Conservation (phyloP, 2,113 vertebrate species). For the Alethe diademata region DNA sequence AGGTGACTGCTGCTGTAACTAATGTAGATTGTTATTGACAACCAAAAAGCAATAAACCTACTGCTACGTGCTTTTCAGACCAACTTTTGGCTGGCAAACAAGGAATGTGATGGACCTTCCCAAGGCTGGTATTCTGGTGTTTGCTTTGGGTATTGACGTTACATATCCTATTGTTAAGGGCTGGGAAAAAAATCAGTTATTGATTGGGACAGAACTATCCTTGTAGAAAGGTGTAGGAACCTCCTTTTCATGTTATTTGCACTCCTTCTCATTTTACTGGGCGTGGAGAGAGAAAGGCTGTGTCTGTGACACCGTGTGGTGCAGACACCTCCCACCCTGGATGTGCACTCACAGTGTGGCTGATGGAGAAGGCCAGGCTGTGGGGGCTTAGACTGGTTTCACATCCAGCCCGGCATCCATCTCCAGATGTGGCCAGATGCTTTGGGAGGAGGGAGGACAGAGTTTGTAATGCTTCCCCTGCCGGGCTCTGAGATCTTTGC, state of each 20-base stretch:
- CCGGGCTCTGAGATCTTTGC: not conserved
- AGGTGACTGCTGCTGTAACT: not conserved
- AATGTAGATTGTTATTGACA: not conserved
- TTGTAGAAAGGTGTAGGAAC: not conserved
- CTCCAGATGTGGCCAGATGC: not conserved
- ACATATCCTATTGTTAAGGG: not conserved
- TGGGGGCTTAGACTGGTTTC: not conserved
- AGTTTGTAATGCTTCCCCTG: not conserved
- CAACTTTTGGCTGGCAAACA: not conserved
- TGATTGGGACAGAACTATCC: not conserved
- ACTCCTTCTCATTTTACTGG: not conserved
- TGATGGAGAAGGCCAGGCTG: not conserved
- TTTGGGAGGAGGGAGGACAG: not conserved
- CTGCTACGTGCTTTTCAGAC: not conserved
- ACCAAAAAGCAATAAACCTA: not conserved
- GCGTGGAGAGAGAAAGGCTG: not conserved
- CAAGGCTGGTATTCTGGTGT: not conserved
- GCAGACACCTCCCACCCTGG: not conserved
- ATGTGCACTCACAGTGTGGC: rapidly evolving
- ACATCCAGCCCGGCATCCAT: rapidly evolving
- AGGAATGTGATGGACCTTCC: not conserved
- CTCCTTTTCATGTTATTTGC: not conserved
- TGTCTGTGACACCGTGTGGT: rapidly evolving
- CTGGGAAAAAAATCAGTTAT: not conserved
- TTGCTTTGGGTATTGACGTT: not conserved